Base-by-base conservation (phyloP, 2,888 invertebrate genomes). In the Phorcus lineatus region DNA sequence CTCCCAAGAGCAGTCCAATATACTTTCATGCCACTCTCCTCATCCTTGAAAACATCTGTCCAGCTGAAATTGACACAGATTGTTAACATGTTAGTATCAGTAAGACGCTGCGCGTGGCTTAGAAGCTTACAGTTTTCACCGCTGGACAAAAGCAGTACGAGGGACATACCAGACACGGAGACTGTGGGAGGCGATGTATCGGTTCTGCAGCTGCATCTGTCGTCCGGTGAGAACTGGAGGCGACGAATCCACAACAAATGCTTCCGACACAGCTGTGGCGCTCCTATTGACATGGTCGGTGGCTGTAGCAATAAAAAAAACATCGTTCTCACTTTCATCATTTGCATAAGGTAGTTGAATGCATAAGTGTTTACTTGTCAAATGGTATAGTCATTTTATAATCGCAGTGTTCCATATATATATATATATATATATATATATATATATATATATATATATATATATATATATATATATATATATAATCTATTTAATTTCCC, bases 181-280 rank as follows among this genome's bases (percentile, higher is more conserved):
- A 17, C 24, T 19, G 11, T 11, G 22, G 4, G 74, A 52, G 7
- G 74, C 52, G 2, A 74, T 74, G 52, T 47, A 74, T 47, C 74
- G n/a, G 17, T 40, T 17, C 22, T 40, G 17, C 19, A 74, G 52
- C 24, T 47, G 47, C 9, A 74, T 52, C 22, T 74, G 74, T 2
- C 16, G 24, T 13, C 47, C 24, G 0, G 74, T 74, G 17, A 74
- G 52, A 2, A 22, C 11, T 24, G 74, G 74, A 19, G 74, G 22
- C 1, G 74, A 85, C 28, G 79, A 83, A 70, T 88, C 88, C 16
- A 87, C 82, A n/a, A 80, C 78, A 13, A 86, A 81, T 0, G 80
- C 82, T 3, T 76, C 53, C 7, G 87, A 85, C 16, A 76, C 80
- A 19, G 70, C 78, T 31, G 40, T 54, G 2, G 83, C 80, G 2